phyloP scores from a whole-genome alignment of 2,888 invertebrate species.

The Apotomis capreana region DNA sequence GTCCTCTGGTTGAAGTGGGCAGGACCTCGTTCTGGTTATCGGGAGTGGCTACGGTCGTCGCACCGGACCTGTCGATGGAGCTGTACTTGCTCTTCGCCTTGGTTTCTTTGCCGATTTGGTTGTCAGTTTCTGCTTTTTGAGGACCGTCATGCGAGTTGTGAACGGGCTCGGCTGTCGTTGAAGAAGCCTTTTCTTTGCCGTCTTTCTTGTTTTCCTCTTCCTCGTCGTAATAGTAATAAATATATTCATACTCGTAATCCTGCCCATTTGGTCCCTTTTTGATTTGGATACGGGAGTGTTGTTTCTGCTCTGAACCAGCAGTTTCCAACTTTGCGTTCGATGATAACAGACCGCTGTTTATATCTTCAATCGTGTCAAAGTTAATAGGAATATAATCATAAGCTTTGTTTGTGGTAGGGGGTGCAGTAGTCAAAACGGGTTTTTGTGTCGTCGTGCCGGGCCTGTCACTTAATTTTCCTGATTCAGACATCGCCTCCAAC shows the following conservation, averaged over 20 bases:
- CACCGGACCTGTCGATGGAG: conserved; percentile 77
- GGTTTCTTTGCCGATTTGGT: conserved; percentile 71
- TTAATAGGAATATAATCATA: conserved; percentile 78
- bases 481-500: conserved; percentile 77
- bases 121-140: conserved; percentile 75
- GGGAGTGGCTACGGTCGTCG: conserved; percentile 74
- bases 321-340: conserved; percentile 83
- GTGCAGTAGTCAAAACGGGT: conserved; percentile 82
- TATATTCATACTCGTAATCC: conserved; percentile 96
- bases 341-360: conserved; percentile 74
- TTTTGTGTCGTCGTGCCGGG: conserved; percentile 80
- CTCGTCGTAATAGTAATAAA: conserved; percentile 95
- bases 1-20: conserved; percentile 74
- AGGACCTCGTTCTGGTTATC: conserved; percentile 87
- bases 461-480: conserved; percentile 71
- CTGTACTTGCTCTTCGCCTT: conserved; percentile 83
- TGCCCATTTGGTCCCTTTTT: conserved; percentile 95
- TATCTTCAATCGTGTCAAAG: conserved; percentile 78
- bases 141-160: conserved; percentile 85
- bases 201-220: conserved; percentile 85
- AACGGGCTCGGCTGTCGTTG: conserved; percentile 61
- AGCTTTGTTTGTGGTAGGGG: conserved; percentile 64
- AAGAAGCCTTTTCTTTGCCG: conserved; percentile 55
- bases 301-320: conserved; percentile 87
- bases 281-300: conserved; percentile 89